Evolutionary conservation across 2,797 vertebrate genomes (phyloP), one percentile per base, ranked within the genome.

Genomic region (Philypnodon macrostomus): DNA sequence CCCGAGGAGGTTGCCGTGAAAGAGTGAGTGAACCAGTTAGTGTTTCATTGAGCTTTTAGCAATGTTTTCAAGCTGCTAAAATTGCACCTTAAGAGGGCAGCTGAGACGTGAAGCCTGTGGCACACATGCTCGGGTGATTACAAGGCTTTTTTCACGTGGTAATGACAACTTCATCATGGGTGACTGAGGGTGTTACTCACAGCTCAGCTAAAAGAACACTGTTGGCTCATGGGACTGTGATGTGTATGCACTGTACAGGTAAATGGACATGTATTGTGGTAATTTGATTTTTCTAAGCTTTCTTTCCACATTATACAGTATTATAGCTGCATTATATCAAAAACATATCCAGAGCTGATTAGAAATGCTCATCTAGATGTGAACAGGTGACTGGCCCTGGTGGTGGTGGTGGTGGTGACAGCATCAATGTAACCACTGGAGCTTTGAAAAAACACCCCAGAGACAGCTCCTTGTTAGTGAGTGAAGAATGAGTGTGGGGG

Each of bases 1-100:
- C 76, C 77, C 30, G 33, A 62, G 84, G 83, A 79, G 48, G 53
- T 34, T 59, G 27, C 64, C 75, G 37, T 73, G 66, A 73, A 74
- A 79, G 76, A 75, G 67, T 35, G 41, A 56, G 47, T 38, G 27
- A 58, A 54, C 54, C 66, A 61, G 57, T 75, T 78, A 67, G 46
- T 77, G 63, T 83, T 77, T 75, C 75, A 58, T 24, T 57, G 63
- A 68, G 67, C 75, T 79, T 66, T 68, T 30, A 66, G 62, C 46
- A 34, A 63, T 53, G 63, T 70, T 67, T 81, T 79, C 57, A 69
- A 60, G 59, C 64, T 52, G 58, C 53, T 73, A 47, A 54, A 66
- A 64, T 69, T 63, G 63, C 10, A 4, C 52, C 55, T 66, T 50
- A 44, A 68, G 47, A 63, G 45, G 36, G 47, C 47, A 48, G 39